Percentiles rank a stretch among this genome's conserved stretches.
Conservation (phyloP, 2,113 vertebrate genomes). For the Neoarius graeffei region DNA sequence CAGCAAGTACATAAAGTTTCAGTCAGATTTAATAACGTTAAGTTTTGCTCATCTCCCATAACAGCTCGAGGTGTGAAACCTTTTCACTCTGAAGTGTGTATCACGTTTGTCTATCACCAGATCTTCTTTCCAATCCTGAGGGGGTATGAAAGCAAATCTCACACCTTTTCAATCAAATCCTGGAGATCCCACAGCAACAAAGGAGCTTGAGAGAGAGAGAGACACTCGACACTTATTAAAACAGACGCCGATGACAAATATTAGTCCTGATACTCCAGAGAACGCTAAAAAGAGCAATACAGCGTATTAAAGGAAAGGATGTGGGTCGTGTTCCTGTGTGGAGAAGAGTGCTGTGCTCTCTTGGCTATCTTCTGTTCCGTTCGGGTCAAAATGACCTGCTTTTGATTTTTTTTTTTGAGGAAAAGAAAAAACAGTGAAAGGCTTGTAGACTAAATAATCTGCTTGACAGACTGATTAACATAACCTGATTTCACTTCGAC, state of each 20-base stretch:
- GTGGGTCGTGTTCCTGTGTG: conserved; percentile 1
- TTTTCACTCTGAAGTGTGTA: conserved; percentile 32
- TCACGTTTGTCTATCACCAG: conserved; percentile 27
- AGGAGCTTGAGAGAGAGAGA: not conserved
- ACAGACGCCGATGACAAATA: conserved; percentile 45
- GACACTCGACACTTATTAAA: conserved; percentile 34
- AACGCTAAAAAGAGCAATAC: conserved; percentile 36
- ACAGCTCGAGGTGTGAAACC: conserved; percentile 25
- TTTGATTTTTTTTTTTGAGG: not conserved
- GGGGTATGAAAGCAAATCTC: conserved; percentile 39
- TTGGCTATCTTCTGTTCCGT: too few relatives aligned
- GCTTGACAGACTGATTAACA: not conserved
- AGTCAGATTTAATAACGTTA: not conserved
- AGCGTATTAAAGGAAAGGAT: conserved; percentile 24
- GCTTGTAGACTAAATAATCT: not conserved
- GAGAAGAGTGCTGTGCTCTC: not conserved
- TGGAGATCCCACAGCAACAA: conserved; percentile 30
- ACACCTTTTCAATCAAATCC: conserved; percentile 37
- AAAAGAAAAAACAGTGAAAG: too few relatives aligned
- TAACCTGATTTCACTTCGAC: not conserved
- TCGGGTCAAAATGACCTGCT: not conserved
- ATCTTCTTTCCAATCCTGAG: conserved; percentile 13
- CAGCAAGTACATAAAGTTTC: not conserved
- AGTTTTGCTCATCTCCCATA: conserved; percentile 21
- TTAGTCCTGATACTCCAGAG: conserved; percentile 30